A percentile compares a stretch with the other conserved stretches of the same genome.
These are phyloP conservation scores for Temnothorax curvispinosus DNA, from an alignment of 1,140 invertebrate species.

Conservation along the genomic window DNA sequence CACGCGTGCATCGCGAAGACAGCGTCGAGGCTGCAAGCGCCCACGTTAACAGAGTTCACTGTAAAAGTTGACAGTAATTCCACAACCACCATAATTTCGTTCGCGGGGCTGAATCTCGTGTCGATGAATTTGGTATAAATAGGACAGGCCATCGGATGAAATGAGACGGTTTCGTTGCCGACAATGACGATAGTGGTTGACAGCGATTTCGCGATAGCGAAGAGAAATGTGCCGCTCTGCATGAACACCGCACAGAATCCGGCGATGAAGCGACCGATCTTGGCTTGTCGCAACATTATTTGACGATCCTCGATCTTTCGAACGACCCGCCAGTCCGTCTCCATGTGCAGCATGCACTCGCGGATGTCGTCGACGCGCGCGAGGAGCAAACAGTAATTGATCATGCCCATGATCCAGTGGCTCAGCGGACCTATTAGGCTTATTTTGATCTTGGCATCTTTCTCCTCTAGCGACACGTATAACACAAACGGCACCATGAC, in stretches of 20 bases:
- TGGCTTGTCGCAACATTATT: conserved; percentile 57
- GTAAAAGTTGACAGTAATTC: conserved; percentile 24
- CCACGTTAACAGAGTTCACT: conserved; percentile 51
- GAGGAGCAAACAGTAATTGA: conserved; percentile 53
- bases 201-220: conserved; percentile 57
- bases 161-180: conserved; percentile 63
- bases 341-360: conserved; percentile 56
- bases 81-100: conserved; percentile 55
- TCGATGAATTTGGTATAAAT: conserved; percentile 46
- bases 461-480: conserved; percentile 30
- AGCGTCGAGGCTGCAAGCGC: conserved; percentile 64
- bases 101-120: conserved; percentile 29
- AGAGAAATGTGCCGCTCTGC: conserved; percentile 48
- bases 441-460: conserved; percentile 8
- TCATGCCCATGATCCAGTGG: conserved; percentile 37
- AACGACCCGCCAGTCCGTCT: conserved; percentile 58
- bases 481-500: conserved; percentile 15
- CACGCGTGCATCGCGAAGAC: conserved; percentile 69
- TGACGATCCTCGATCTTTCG: conserved; percentile 38
- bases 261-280: conserved; percentile 50
- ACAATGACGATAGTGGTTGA: background rate
- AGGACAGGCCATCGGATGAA: conserved; percentile 49
- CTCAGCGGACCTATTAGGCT: conserved; percentile 38
- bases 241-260: conserved; percentile 62
- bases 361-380: conserved; percentile 28